Base-by-base conservation (phyloP, 2,797 vertebrate species). In the Amphiprion clarkii region DNA sequence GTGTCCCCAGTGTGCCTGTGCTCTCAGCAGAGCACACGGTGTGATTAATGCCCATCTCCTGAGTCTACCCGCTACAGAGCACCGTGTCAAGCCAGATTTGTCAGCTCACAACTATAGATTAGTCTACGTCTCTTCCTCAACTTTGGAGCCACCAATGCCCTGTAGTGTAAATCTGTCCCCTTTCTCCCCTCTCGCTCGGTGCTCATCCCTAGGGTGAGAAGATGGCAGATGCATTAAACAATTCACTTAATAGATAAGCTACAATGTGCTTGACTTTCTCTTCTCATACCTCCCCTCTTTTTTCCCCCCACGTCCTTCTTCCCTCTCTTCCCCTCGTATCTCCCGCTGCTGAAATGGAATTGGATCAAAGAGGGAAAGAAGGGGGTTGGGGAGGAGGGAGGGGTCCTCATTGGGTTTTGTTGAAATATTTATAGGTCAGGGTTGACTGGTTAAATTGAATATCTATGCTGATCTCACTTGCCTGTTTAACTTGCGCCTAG, bases 381-480 rank as follows among this genome's bases (percentile, higher is more conserved):
- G 74, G 83, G 88, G 79, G 82, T 48, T 77, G 78, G 75, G 81
- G 77, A 57, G 54, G 87, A 61, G 73, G 85, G 88, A 80, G 78
- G 44, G 46, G 92, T 96, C 94, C 96, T 98, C 97, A 95, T 96
- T 96, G 97, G 97, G 96, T 99, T 98, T 97, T 98, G 97, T 97
- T 99, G 96, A 99, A 99, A 99, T 99, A 99, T 99, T 99, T 98
- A 99, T 99, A 98, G 97, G 97, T 99, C 97, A 98, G 96, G 97
- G 97, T 98, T 99, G 97, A 98, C 96, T 99, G 97, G 97, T 96
- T 99, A 99, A 99, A 99, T 99, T 99, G 97, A 99, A 99, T 99
- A 98, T 99, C 97, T 97, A 95, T 97, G 96, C 97, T 96, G 96
- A 98, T 99, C 97, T 99, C 96, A 95, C 97, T 97, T 96, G 97